Evolutionary conservation across 2,113 vertebrate species (phyloP), one percentile per base, ranked within the genome.

Genomic region (Nerophis lumbriciformis): DNA sequence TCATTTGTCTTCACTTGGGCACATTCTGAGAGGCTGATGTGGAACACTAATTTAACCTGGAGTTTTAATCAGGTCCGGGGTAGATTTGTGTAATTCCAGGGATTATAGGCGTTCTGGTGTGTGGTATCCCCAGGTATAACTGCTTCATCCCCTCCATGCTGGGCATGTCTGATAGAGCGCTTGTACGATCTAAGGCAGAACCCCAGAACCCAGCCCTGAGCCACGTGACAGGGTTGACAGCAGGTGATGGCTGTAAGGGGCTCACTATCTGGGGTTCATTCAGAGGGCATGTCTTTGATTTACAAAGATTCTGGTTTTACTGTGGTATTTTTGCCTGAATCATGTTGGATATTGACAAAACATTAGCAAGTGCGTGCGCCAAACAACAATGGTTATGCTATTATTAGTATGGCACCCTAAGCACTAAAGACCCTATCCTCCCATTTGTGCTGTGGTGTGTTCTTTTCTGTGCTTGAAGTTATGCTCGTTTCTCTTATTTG

Each of bases 71-170:
- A 80, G 77, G 72, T 83, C 74, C 75, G 79, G 77, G 83, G 70
- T 74, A 87, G 86, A 87, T 87, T 86, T 87, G 82, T 85, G 86
- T 88, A 85, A 89, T 84, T 85, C 86, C 72, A 67, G 48, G 69
- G 82, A 80, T 89, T 85, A 87, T 64, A 76, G 73, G 60, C 55
- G 60, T 61, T 73, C 75, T 75, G 67, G 73, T 81, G 72, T 80
- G 78, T 59, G 72, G 73, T 74, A 75, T 77, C 79, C 63, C 50
- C 76, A 81, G 69, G 72, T 81, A 82, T 86, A 83, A 84, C 65
- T 0, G 69, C 66, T 75, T 83, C 81, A 76, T 71, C 70, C 59
- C 54, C 48, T 71, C 54, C 75, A 72, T 57, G 79, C 66, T 76
- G 76, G 51, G 68, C 59, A 50, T 44, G 74, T 72, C 76, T 70